These are phyloP conservation scores for Erinaceus europaeus DNA, from an alignment of 2,113 vertebrate species.

Conservation along the genomic window DNA sequence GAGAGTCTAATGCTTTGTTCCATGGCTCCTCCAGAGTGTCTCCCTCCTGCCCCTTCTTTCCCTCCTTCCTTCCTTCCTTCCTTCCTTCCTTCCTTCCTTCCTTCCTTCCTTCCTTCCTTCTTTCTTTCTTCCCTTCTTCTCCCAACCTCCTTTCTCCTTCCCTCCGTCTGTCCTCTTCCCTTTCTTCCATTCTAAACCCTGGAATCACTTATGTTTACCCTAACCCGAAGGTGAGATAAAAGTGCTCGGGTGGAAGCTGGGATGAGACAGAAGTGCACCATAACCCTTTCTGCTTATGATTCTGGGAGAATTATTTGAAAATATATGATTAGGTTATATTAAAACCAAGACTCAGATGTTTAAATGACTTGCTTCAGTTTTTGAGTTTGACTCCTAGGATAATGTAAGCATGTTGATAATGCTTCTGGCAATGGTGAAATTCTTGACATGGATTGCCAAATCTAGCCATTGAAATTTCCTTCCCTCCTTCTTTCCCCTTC, in stretches of 20 bases:
- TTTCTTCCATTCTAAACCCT: background rate
- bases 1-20: too few species aligned
- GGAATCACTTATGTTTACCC: background rate
- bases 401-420: background rate
- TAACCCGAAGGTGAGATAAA: background rate
- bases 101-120: background rate
- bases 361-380: background rate
- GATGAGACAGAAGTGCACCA: background rate
- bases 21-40: too few species aligned
- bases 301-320: constrained; percentile 15
- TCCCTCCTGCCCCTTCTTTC: fast-evolving
- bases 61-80: background rate
- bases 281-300: background rate
- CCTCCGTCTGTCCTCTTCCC: too few species aligned
- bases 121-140: too few species aligned
- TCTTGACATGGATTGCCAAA: background rate
- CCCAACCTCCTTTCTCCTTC: too few species aligned
- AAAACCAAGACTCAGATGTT: background rate
- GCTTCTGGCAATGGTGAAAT: background rate
- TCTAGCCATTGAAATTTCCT: constrained; percentile 5
- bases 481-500: too few species aligned
- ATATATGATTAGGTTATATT: background rate
- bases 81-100: fast-evolving
- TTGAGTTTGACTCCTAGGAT: background rate
- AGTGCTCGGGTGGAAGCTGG: background rate